phyloP scores from a whole-genome alignment of 2,113 vertebrate genomes.

The Chloropsis hardwickii region DNA sequence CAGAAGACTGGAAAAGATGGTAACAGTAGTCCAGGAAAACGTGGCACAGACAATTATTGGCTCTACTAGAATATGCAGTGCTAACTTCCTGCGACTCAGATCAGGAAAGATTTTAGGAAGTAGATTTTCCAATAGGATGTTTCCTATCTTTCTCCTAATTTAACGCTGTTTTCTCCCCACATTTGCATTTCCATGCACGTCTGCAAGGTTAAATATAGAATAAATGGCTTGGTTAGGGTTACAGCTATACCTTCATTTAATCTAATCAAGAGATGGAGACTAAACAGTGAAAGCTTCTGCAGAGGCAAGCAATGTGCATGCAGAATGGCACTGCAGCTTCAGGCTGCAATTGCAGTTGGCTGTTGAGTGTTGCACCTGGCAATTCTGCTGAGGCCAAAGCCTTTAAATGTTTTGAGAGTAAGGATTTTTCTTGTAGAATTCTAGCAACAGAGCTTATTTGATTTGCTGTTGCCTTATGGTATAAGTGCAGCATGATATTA shows the following conservation, averaged over 20 bases:
- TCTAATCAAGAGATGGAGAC: not conserved
- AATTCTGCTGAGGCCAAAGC: not conserved
- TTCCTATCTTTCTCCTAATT: not conserved
- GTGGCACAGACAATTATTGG: not conserved
- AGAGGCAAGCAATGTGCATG: not conserved
- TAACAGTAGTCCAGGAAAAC: not conserved
- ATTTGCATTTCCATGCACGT: not conserved
- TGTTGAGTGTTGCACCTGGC: not conserved
- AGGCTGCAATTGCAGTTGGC: not conserved
- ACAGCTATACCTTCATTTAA: not conserved
- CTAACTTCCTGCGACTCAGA: not conserved
- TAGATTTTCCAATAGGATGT: not conserved
- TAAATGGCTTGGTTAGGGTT: not conserved
- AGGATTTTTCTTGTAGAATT: not conserved
- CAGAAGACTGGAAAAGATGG: not conserved
- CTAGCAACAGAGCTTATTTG: not conserved
- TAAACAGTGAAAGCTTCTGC: not conserved
- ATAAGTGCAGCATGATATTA: not conserved
- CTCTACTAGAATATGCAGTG: not conserved
- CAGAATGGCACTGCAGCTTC: not conserved
- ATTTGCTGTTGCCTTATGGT: not conserved
- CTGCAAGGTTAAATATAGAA: not conserved
- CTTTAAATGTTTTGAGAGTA: not conserved
- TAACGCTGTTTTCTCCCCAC: not conserved
- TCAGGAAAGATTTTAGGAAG: not conserved